Evolutionary conservation across 1,140 invertebrate genomes (phyloP).

Genomic region (Zaprionus lachaisei): DNA sequence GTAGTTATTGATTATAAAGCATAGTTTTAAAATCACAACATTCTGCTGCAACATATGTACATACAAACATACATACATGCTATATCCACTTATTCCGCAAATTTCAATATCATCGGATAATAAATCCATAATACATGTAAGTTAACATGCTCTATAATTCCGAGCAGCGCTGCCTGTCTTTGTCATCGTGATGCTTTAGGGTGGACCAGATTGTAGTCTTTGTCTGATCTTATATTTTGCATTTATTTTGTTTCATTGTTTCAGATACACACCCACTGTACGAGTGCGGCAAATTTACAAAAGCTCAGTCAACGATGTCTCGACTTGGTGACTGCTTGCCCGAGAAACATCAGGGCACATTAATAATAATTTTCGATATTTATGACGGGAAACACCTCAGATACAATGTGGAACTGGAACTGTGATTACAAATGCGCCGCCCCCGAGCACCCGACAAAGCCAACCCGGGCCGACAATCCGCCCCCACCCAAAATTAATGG

Average conservation of each 20-base stretch:
- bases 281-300: constrained; percentile 50
- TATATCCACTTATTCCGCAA: no score
- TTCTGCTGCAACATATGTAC: no score
- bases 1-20: no score
- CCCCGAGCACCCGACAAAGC: constrained; percentile 28
- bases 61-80: no score
- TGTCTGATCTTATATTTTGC: neutral
- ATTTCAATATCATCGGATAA: no score
- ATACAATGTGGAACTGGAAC: constrained; percentile 71
- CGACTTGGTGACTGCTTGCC: constrained; percentile 38
- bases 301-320: constrained; percentile 44
- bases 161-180: no score
- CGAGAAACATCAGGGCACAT: constrained; percentile 56
- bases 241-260: neutral
- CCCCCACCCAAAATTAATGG: constrained; percentile 43
- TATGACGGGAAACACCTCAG: constrained; percentile 76
- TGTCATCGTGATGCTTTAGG: no score
- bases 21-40: no score
- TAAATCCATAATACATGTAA: no score
- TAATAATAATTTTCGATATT: constrained; percentile 83
- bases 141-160: no score
- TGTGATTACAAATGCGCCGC: constrained; percentile 72
- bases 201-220: no score
- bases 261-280: neutral
- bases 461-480: neutral